Conservation (phyloP, 2,113 vertebrate genomes). For the Castor canadensis region DNA sequence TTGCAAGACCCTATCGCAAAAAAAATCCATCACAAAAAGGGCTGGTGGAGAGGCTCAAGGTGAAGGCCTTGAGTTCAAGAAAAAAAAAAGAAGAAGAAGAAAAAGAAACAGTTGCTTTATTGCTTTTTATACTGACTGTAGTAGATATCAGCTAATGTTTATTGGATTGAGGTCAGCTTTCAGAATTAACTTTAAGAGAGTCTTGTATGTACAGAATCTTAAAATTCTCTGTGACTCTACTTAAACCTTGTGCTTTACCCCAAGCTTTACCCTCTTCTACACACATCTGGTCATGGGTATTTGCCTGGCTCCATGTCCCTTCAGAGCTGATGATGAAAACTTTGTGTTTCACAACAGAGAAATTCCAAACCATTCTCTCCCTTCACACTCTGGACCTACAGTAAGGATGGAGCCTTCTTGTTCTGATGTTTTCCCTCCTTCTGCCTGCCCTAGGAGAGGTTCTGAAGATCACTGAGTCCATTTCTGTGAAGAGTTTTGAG, state of each 20-base stretch:
- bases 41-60: too few species aligned
- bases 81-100: too few species aligned
- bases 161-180: conserved; percentile 12
- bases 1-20: too few species aligned
- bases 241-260: neutral
- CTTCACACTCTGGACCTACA: neutral
- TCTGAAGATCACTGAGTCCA: neutral
- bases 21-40: too few species aligned
- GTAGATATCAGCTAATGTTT: neutral
- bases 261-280: neutral
- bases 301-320: neutral
- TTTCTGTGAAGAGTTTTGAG: conserved; percentile 25
- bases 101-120: neutral
- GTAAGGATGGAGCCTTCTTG: neutral
- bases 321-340: neutral
- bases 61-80: too few species aligned
- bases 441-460: neutral
- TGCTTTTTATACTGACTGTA: neutral
- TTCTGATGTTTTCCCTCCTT: neutral
- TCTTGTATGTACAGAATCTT: neutral
- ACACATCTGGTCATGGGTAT: neutral
- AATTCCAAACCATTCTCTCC: conserved; percentile 7
- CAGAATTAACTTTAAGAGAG: conserved; percentile 32
- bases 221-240: conserved; percentile 10
- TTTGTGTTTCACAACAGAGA: neutral